phyloP scores from a whole-genome alignment of 2,888 invertebrate species.

The Caenorhabditis angaria region DNA sequence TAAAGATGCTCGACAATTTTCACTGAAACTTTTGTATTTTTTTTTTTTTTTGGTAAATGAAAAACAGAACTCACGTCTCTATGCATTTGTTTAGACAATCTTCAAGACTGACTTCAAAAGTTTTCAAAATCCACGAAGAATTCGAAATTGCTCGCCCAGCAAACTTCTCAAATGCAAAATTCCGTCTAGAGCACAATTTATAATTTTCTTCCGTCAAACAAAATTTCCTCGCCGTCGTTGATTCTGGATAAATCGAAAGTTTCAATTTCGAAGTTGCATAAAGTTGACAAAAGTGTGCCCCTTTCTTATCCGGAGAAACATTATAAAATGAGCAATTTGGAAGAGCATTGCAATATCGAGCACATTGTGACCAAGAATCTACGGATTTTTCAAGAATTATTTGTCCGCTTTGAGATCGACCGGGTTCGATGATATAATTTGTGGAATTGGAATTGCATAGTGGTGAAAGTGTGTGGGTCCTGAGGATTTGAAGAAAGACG shows the following conservation, averaged over 20 bases:
- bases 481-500: background rate
- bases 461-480: background rate
- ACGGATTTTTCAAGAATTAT: background rate
- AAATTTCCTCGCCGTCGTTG: background rate
- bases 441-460: background rate
- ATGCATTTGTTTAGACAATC: slow-evolving; percentile 54
- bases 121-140: slow-evolving; percentile 22
- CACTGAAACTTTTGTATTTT: background rate
- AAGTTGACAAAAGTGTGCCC: background rate
- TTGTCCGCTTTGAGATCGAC: background rate
- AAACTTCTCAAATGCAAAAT: slow-evolving; percentile 49
- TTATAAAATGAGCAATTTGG: background rate
- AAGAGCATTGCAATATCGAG: background rate
- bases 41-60: too few species aligned
- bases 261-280: background rate
- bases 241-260: background rate
- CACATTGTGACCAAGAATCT: background rate
- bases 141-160: slow-evolving; percentile 16
- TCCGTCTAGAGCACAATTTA: slow-evolving; percentile 36
- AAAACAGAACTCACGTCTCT: slow-evolving; percentile 41
- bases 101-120: slow-evolving; percentile 32
- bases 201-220: slow-evolving; percentile 9
- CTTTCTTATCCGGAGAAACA: background rate
- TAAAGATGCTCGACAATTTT: slow-evolving; percentile 19
- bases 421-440: background rate